Evolutionary conservation across 1,140 invertebrate species (phyloP).

Genomic region (Periplaneta americana): DNA sequence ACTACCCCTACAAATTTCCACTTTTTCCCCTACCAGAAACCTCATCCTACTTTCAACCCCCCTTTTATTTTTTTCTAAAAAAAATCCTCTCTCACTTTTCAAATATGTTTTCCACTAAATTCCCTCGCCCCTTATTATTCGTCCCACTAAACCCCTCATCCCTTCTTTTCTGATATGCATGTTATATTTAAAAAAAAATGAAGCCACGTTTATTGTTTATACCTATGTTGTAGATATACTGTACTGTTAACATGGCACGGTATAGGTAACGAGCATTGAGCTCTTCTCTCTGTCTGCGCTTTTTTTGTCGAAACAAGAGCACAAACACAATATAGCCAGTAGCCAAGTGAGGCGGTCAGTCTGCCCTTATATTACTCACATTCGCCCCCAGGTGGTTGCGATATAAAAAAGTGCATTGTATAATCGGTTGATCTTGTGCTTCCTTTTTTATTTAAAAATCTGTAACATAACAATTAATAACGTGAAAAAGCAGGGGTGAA

Average conservation of each 20-base stretch:
- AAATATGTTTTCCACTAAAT: background rate
- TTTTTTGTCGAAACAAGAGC: background rate
- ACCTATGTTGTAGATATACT: background rate
- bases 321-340: background rate
- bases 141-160: background rate
- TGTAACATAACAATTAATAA: too few relatives aligned
- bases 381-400: background rate
- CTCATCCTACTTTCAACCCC: background rate
- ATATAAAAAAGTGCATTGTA: background rate
- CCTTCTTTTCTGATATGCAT: background rate
- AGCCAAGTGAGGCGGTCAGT: too few relatives aligned
- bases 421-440: background rate
- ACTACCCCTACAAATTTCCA: background rate
- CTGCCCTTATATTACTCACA: background rate
- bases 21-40: background rate
- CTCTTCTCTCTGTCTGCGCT: background rate
- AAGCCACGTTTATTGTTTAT: background rate
- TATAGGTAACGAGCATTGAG: background rate
- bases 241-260: background rate
- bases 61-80: too few relatives aligned
- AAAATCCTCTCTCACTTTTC: background rate
- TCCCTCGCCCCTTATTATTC: slow-evolving; percentile 29
- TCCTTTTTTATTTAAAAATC: background rate
- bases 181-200: background rate
- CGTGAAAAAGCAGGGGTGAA: too few relatives aligned